Conservation (phyloP, 92 coral and sea anemone species). For the Epizoanthus ramosus region DNA sequence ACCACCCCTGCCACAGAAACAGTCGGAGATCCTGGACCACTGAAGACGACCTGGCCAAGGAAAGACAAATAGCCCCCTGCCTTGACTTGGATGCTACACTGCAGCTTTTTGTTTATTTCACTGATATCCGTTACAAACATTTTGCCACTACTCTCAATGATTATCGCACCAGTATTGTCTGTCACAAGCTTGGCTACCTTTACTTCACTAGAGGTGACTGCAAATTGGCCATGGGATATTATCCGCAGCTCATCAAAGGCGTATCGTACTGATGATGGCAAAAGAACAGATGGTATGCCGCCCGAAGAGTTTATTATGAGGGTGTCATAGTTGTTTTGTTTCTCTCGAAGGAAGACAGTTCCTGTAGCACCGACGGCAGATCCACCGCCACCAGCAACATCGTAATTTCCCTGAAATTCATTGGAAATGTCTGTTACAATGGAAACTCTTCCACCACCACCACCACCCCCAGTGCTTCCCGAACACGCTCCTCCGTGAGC, state of each 20-base stretch:
- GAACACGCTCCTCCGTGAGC: slow-evolving; percentile 57
- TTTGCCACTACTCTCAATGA: slow-evolving; percentile 34
- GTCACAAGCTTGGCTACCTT: slow-evolving; percentile 45
- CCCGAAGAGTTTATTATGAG: slow-evolving; percentile 53
- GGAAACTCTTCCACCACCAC: slow-evolving; percentile 63
- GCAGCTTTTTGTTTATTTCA: slow-evolving; percentile 29
- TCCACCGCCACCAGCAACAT: slow-evolving; percentile 63
- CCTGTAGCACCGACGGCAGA: slow-evolving; percentile 54
- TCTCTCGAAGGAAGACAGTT: slow-evolving; percentile 50
- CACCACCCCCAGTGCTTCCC: slow-evolving; percentile 60
- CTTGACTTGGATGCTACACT: slow-evolving; percentile 59
- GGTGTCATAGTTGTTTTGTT: slow-evolving; percentile 40
- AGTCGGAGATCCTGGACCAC: slow-evolving; percentile 56
- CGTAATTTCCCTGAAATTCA: slow-evolving; percentile 54
- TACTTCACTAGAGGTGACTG: slow-evolving; percentile 40
- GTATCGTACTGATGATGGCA: slow-evolving; percentile 16
- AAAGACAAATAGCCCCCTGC: slow-evolving; percentile 46
- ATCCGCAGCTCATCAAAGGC: slow-evolving; percentile 51
- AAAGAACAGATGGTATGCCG: slow-evolving; percentile 38
- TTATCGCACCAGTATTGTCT: slow-evolving; percentile 59
- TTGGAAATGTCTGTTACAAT: slow-evolving; percentile 33
- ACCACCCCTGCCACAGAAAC: slow-evolving; percentile 50
- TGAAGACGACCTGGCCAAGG: slow-evolving; percentile 37
- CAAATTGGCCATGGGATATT: slow-evolving; percentile 39
- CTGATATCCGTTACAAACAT: slow-evolving; percentile 34